phyloP scores from a whole-genome alignment of 1,140 invertebrate genomes.

The Drosophila ficusphila region DNA sequence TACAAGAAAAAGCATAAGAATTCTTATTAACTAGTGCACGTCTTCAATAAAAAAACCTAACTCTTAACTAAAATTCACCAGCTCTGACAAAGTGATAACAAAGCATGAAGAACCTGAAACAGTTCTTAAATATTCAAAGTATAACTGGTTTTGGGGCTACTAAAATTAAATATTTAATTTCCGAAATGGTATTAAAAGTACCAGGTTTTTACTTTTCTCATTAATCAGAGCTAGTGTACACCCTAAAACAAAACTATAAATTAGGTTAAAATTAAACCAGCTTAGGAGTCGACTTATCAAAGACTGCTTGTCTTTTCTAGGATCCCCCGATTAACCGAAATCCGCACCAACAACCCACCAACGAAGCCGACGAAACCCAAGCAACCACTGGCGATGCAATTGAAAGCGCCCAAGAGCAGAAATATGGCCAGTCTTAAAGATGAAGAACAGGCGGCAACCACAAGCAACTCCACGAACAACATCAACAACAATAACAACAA shows the following conservation, averaged over 20 bases:
- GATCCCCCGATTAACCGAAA: conserved; percentile 21
- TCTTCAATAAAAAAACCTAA: conserved; percentile 57
- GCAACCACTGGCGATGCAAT: conserved; percentile 71
- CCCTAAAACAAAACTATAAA: not conserved
- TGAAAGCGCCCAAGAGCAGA: conserved; percentile 72
- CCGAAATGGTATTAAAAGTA: not conserved
- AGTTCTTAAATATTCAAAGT: too few relatives aligned
- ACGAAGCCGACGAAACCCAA: conserved; percentile 36
- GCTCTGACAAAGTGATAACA: conserved; percentile 2
- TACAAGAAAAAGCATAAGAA: conserved; percentile 25
- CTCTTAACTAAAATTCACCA: conserved; percentile 16
- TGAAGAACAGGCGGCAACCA: conserved; percentile 67
- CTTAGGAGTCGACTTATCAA: conserved; percentile 56
- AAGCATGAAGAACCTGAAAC: too few relatives aligned
- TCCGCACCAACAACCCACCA: conserved; percentile 25
- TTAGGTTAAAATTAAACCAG: conserved; percentile 18
- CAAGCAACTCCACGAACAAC: conserved; percentile 43
- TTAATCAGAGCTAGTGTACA: not conserved
- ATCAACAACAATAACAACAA: conserved; percentile 35
- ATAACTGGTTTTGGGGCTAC: too few relatives aligned
- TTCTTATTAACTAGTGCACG: conserved; percentile 66
- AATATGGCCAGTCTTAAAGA: conserved; percentile 78
- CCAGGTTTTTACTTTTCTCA: too few relatives aligned
- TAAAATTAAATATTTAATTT: too few relatives aligned
- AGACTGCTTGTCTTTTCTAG: conserved; percentile 67